These are phyloP conservation scores for Sinella curviseta DNA, from an alignment of 1,140 invertebrate genomes.

Conservation along the genomic window DNA sequence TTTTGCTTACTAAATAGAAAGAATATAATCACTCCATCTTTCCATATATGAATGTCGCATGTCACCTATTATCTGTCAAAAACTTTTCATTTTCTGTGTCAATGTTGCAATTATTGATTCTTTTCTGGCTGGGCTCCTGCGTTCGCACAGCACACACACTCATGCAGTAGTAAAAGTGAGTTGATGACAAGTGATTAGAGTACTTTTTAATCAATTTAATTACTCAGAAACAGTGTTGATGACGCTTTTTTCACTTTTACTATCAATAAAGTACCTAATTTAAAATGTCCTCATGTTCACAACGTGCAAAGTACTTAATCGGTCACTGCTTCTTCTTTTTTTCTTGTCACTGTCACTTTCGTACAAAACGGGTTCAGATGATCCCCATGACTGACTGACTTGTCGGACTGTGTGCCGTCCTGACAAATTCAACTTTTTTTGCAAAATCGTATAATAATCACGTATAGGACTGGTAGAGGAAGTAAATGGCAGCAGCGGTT, in stretches of 20 bases:
- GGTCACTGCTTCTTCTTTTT: neutral
- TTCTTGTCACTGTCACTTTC: neutral
- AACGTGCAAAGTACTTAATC: neutral
- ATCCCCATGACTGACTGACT: neutral
- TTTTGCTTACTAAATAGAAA: too few species aligned
- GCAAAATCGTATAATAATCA: neutral
- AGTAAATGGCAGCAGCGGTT: neutral
- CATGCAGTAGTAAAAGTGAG: too few species aligned
- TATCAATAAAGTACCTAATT: too few species aligned
- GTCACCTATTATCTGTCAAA: neutral
- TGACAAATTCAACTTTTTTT: neutral
- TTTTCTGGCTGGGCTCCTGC: neutral
- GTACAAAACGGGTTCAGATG: neutral
- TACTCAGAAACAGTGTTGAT: too few species aligned
- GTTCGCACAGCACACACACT: neutral
- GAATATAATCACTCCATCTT: too few species aligned
- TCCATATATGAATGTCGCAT: too few species aligned
- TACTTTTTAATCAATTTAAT: too few species aligned
- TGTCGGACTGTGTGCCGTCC: neutral
- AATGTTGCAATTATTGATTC: neutral
- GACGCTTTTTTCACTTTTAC: too few species aligned
- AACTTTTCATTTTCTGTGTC: slow-evolving; percentile 3
- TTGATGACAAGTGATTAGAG: neutral
- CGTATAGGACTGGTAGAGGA: neutral
- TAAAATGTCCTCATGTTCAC: too few species aligned